phyloP scores from a whole-genome alignment of 2,888 invertebrate species.

The Germaria angustata region DNA sequence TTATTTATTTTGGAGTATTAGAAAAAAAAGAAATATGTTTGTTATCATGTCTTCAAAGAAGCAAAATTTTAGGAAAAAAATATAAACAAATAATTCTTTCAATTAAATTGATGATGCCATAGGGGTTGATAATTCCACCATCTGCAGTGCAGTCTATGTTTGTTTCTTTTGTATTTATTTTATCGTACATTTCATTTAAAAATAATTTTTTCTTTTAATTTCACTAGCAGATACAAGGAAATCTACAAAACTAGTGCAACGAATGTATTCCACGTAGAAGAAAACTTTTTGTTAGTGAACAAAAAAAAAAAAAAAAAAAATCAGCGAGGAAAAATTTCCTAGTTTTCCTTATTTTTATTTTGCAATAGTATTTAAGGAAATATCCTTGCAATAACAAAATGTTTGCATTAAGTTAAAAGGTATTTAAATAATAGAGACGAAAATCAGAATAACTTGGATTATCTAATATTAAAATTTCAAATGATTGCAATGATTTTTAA shows the following conservation, averaged over 20 bases:
- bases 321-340: background rate
- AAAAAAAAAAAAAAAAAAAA: conserved; percentile 11
- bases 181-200: conserved; percentile 23
- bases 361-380: background rate
- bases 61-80: background rate
- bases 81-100: conserved; percentile 35
- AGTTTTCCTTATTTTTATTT: background rate
- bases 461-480: conserved; percentile 15
- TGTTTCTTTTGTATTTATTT: conserved; percentile 23
- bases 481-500: background rate
- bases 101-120: conserved; percentile 58
- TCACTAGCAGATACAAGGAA: conserved; percentile 11
- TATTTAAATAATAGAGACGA: background rate
- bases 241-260: conserved; percentile 22
- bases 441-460: background rate
- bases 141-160: conserved; percentile 60
- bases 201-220: conserved; percentile 12
- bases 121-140: conserved; percentile 58
- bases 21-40: background rate
- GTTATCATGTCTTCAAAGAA: conserved; percentile 15
- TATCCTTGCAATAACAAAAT: background rate
- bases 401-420: background rate
- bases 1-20: background rate
- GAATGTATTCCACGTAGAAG: conserved; percentile 25
- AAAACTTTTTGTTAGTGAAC: conserved; percentile 7